Conservation (phyloP, 2,888 invertebrate species). For the Saturnia pavonia region DNA sequence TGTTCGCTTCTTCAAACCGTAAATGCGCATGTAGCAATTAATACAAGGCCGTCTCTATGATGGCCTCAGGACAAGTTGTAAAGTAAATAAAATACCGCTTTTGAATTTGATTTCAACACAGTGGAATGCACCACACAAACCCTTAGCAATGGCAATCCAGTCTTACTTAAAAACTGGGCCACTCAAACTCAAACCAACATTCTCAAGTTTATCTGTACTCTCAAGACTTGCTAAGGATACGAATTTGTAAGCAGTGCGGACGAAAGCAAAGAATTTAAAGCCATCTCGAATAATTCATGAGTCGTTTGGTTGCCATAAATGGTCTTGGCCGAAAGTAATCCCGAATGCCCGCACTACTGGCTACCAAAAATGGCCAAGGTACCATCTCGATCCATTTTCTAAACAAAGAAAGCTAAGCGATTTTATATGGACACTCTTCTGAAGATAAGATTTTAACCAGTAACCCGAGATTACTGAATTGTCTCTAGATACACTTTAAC, state of each 20-base stretch:
- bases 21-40: background rate
- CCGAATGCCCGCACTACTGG: conserved; percentile 56
- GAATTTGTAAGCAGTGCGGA: conserved; percentile 18
- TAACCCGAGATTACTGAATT: background rate
- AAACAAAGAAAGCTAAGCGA: conserved; percentile 46
- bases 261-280: conserved; percentile 26
- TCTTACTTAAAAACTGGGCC: conserved; percentile 4
- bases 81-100: background rate
- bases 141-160: background rate
- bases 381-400: conserved; percentile 64
- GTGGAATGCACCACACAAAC: background rate
- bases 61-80: background rate
- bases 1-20: background rate
- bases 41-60: background rate
- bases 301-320: conserved; percentile 72
- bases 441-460: conserved; percentile 34
- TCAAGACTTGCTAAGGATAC: conserved; percentile 16
- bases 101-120: background rate
- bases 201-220: conserved; percentile 7
- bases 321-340: conserved; percentile 71
- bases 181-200: conserved; percentile 1
- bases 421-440: conserved; percentile 35
- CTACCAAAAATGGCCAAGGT: conserved; percentile 59
- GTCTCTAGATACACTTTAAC: background rate
- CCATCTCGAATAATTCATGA: conserved; percentile 74